A percentile compares a stretch with the other conserved stretches of the same genome.
Evolutionary conservation across 2,888 invertebrate genomes (phyloP).

Genomic region (Endomychus coccineus): DNA sequence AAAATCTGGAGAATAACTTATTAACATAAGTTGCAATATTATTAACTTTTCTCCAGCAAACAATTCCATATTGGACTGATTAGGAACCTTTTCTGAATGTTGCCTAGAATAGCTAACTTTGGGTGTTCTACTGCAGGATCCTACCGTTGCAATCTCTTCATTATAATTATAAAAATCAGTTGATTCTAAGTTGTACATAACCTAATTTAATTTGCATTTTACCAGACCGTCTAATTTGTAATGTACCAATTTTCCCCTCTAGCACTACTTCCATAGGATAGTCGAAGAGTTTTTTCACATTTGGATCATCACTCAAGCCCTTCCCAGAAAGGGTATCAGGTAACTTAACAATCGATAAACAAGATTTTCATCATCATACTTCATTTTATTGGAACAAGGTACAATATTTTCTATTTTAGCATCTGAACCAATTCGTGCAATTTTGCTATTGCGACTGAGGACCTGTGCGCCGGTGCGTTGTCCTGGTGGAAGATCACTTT

Average conservation of each 20-base stretch:
- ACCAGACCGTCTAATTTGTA: slow-evolving; percentile 35
- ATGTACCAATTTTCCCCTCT: slow-evolving; percentile 39
- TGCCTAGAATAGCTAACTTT: slow-evolving; percentile 29
- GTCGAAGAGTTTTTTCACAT: slow-evolving; percentile 31
- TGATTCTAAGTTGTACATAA: slow-evolving; percentile 28
- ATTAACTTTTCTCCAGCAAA: no score
- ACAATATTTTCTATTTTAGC: slow-evolving; percentile 13
- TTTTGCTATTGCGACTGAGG: no score
- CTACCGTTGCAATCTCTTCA: slow-evolving; percentile 6
- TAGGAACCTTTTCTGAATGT: slow-evolving; percentile 30
- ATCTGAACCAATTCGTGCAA: slow-evolving; percentile 11
- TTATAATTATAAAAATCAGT: slow-evolving; percentile 16
- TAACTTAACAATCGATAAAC: no score
- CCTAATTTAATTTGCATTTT: slow-evolving; percentile 37
- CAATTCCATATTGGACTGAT: slow-evolving; percentile 32
- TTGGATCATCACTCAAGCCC: slow-evolving; percentile 35
- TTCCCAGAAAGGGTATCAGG: slow-evolving; percentile 39
- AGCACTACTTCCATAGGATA: slow-evolving; percentile 34
- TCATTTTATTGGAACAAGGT: slow-evolving; percentile 26
- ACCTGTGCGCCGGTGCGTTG: no score
- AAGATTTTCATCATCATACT: slow-evolving; percentile 32
- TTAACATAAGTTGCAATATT: no score
- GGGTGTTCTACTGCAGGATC: slow-evolving; percentile 20
- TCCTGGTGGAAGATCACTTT: no score
- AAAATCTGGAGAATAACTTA: no score